Evolutionary conservation across 1,140 invertebrate genomes (phyloP).

Genomic region (Berghia stephanieae): DNA sequence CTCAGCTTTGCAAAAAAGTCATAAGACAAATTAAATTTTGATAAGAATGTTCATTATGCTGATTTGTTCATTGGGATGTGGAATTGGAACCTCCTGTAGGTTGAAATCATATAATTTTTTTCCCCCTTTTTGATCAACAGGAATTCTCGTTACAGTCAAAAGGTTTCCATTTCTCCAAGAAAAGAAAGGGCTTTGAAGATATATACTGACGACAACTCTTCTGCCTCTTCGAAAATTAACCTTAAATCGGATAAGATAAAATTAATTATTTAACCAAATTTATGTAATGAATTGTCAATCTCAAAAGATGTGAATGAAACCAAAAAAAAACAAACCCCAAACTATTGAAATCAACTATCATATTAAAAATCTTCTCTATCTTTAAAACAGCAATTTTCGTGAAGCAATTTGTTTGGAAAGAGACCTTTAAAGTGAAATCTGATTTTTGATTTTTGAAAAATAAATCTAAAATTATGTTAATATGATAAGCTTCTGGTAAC

Average conservation of each 20-base stretch:
- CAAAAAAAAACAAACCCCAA: neutral
- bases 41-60: too few species aligned
- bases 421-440: too few species aligned
- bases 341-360: neutral
- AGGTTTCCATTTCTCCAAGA: conserved; percentile 68
- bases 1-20: neutral
- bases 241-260: conserved; percentile 41
- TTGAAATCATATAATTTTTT: neutral
- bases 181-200: conserved; percentile 81
- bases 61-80: neutral
- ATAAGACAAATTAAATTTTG: neutral
- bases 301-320: neutral
- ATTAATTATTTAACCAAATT: neutral
- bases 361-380: neutral
- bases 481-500: too few species aligned
- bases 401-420: too few species aligned
- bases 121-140: conserved; percentile 41
- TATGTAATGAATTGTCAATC: neutral
- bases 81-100: neutral
- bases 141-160: conserved; percentile 47
- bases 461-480: too few species aligned
- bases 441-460: too few species aligned
- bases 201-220: conserved; percentile 72
- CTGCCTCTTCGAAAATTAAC: conserved; percentile 31
- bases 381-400: neutral